Percentiles rank a stretch among this genome's conserved stretches.
These are phyloP conservation scores for Drosophila pruinosa DNA, from an alignment of 1,140 invertebrate species.

Conservation along the genomic window DNA sequence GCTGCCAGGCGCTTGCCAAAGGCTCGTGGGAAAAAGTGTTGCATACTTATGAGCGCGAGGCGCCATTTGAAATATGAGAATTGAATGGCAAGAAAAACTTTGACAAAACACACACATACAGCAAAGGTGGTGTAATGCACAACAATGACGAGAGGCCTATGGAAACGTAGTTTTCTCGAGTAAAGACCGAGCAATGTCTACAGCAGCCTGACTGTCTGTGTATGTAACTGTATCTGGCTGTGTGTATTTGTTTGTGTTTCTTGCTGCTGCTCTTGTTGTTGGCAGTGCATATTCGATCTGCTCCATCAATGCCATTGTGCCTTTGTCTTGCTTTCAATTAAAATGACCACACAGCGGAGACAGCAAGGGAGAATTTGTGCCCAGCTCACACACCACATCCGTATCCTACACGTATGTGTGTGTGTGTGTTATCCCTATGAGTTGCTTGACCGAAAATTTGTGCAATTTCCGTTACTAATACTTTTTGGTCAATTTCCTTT, in stretches of 20 bases:
- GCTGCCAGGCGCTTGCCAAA: constrained; percentile 19
- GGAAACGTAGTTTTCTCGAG: background rate
- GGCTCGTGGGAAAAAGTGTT: constrained; percentile 69
- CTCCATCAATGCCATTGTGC: constrained; percentile 69
- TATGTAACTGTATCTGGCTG: background rate
- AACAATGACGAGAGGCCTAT: constrained; percentile 26
- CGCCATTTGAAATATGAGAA: constrained; percentile 69
- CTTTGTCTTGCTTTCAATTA: constrained; percentile 77
- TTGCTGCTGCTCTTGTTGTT: background rate
- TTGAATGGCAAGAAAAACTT: constrained; percentile 59
- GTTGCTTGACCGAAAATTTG: constrained; percentile 63
- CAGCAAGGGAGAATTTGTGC: background rate
- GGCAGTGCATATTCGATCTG: constrained; percentile 70
- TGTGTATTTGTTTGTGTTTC: background rate
- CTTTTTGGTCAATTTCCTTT: constrained; percentile 77
- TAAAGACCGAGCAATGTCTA: background rate
- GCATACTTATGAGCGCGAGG: constrained; percentile 66
- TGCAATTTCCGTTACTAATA: constrained; percentile 80
- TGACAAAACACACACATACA: constrained; percentile 44
- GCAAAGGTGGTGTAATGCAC: constrained; percentile 13
- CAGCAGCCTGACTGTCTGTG: background rate
- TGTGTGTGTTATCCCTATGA: constrained; percentile 24
- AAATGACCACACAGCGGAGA: constrained; percentile 60
- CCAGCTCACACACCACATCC: background rate
- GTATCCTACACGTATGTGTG: background rate